Evolutionary conservation across 2,797 vertebrate species (phyloP).

Genomic region (Gadopsis marmoratus): DNA sequence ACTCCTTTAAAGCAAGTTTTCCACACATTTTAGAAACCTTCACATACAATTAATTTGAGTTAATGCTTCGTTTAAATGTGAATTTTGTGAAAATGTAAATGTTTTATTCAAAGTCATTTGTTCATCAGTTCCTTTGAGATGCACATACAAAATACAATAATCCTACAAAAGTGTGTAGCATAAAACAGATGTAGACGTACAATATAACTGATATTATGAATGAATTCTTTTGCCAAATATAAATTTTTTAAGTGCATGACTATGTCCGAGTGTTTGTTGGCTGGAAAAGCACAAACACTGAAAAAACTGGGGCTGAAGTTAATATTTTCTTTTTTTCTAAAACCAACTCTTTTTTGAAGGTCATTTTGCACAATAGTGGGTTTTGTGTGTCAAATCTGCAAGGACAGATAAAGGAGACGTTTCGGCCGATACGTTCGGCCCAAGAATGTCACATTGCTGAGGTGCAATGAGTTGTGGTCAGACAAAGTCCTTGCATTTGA

Average conservation of each 20-base stretch:
- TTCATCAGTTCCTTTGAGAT: conserved; percentile 42
- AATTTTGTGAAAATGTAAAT: conserved; percentile 49
- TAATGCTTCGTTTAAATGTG: conserved; percentile 44
- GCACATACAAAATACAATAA: conserved; percentile 41
- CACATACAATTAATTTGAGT: conserved; percentile 16
- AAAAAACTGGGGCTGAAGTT: conserved; percentile 14
- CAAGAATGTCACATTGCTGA: background rate
- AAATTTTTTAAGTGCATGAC: conserved; percentile 13
- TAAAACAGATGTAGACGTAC: conserved; percentile 45
- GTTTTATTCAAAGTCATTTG: conserved; percentile 48
- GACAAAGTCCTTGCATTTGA: background rate
- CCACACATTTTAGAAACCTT: conserved; percentile 29
- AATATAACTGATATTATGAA: conserved; percentile 36
- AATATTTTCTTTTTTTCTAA: conserved; percentile 16
- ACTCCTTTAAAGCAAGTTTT: conserved; percentile 10
- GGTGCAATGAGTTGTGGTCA: background rate
- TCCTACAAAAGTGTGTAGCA: conserved; percentile 61
- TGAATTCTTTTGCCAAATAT: conserved; percentile 7
- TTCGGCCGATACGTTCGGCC: background rate
- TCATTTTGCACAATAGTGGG: conserved; percentile 12
- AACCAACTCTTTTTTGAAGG: background rate
- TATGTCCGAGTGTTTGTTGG: conserved; percentile 18
- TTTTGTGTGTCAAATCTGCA: conserved; percentile 17
- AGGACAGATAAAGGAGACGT: background rate
- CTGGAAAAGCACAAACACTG: conserved; percentile 52